Conservation (phyloP, 2,113 vertebrate species). For the Nicator chloris region DNA sequence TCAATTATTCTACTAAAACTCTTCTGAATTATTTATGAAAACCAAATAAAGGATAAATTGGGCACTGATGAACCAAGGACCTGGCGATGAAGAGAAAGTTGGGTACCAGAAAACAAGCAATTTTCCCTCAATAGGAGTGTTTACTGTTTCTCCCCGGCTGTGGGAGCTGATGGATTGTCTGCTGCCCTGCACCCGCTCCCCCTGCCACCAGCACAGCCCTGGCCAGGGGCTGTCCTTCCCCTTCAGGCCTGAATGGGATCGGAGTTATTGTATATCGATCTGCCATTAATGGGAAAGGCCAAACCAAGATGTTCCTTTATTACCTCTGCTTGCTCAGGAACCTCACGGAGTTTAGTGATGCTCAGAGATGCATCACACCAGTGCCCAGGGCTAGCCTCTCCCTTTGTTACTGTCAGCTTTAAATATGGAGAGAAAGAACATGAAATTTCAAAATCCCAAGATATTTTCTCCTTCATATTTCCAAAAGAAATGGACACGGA, state of each 20-base stretch:
- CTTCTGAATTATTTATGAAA: conserved; percentile 77
- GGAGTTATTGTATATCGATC: not conserved
- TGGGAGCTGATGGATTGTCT: conserved; percentile 66
- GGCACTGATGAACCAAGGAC: conserved; percentile 65
- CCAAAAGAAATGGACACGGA: not conserved
- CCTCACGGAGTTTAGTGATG: not conserved
- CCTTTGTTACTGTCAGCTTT: not conserved
- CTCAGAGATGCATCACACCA: not conserved
- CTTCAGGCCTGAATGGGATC: not conserved
- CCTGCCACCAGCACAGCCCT: not conserved
- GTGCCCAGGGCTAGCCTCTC: not conserved
- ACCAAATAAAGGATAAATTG: conserved; percentile 74
- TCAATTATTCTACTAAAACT: conserved; percentile 70
- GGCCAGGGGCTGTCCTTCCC: not conserved
- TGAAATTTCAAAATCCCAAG: not conserved
- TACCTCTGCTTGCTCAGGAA: not conserved
- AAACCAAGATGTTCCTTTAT: not conserved
- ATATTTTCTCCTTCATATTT: not conserved
- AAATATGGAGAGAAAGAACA: not conserved
- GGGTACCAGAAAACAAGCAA: conserved; percentile 68
- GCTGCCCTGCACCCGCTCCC: conserved; percentile 37
- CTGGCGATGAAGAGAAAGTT: conserved; percentile 50
- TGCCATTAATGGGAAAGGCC: not conserved
- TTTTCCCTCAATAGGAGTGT: conserved; percentile 71
- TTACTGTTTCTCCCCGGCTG: conserved; percentile 67